Evolutionary conservation across 1,140 invertebrate genomes (phyloP), one percentile per base, ranked within the genome.

Genomic region (Sinella curviseta): DNA sequence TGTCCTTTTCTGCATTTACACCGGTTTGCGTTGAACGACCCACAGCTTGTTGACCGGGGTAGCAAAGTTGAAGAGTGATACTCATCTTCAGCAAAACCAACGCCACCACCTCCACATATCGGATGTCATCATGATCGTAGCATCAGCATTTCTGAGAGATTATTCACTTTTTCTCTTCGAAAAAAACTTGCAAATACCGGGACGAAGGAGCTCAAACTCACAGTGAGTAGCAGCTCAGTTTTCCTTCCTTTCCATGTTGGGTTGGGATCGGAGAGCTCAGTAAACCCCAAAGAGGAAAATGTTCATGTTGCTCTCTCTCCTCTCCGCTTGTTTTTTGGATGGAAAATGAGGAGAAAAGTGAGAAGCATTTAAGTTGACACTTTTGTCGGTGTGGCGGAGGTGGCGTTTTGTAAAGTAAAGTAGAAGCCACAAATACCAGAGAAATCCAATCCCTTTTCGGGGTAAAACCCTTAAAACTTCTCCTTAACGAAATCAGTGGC

Each of bases 341-440:
- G 65, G 28, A 70, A 70, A 31, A 48, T 20, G 39, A 48, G 8
- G 65, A 70, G 65, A 70, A 70, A 70, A 70, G 65, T 70, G 65
- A 65, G 39, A 48, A 48, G 39, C 39, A 48, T 48, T 26, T 65
- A 65, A 30, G 65, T 30, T 33, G 65, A 70, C 65, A 70, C 8
- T 70, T 70, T 24, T 70, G 8, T n/a, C 26, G 26, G 65, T 70
- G 57, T 65, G 8, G 26, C 20, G 39, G 20, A 8, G 39, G 39
- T 48, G 39, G 39, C 8, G 20, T 12, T 48, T 48, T 48, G 8
- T 48, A 20, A 48, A 48, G 39, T 20, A 48, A 12, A 48, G 20
- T 8, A 48, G 20, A 70, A 70, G 14, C 65, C 65, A 30, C 65
- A 70, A 70, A 70, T 70, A 70, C 65, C 65, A 70, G 31, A 30